Conservation (phyloP, 2,113 vertebrate genomes). For the Ceuthmochares aereus region DNA sequence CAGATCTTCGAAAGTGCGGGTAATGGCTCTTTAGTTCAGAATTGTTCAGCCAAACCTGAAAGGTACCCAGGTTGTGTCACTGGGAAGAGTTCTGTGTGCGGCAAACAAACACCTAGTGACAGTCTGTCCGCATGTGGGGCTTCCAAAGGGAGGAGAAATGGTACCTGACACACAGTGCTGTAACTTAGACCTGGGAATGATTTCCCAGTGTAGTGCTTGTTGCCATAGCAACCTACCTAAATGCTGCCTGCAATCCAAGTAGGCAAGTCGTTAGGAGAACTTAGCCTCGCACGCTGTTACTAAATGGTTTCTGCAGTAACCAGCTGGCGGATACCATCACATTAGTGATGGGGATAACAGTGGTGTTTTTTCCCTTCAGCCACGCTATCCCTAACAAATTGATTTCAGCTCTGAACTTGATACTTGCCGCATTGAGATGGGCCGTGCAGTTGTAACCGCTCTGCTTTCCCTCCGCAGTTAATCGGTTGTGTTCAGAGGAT, state of each 20-base stretch:
- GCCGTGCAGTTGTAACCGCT: conserved; percentile 14
- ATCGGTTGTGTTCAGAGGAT: conserved; percentile 97
- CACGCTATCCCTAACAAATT: conserved; percentile 62
- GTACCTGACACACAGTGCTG: conserved; percentile 42
- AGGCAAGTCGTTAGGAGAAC: conserved; percentile 55
- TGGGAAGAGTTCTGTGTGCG: conserved; percentile 41
- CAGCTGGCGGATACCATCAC: conserved; percentile 59
- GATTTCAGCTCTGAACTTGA: conserved; percentile 75
- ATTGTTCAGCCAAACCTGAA: conserved; percentile 34
- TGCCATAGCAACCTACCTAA: conserved; percentile 44
- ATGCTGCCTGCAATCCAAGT: conserved; percentile 44
- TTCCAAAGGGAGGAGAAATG: conserved; percentile 44
- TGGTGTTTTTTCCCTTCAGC: conserved; percentile 56
- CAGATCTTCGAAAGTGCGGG: conserved; percentile 16
- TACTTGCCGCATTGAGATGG: background rate
- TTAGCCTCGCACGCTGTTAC: conserved; percentile 56
- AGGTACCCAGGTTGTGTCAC: conserved; percentile 28
- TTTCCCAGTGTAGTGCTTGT: background rate
- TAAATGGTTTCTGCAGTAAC: conserved; percentile 68
- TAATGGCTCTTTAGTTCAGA: conserved; percentile 26
- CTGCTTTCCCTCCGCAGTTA: conserved; percentile 80
- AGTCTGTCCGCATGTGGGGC: background rate
- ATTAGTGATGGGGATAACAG: conserved; percentile 75
- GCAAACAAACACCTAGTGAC: conserved; percentile 8
- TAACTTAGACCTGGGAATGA: conserved; percentile 64